Percentiles rank a stretch among this genome's conserved stretches.
Conservation (phyloP, 2,888 invertebrate genomes). For the Andricus quercusramuli region DNA sequence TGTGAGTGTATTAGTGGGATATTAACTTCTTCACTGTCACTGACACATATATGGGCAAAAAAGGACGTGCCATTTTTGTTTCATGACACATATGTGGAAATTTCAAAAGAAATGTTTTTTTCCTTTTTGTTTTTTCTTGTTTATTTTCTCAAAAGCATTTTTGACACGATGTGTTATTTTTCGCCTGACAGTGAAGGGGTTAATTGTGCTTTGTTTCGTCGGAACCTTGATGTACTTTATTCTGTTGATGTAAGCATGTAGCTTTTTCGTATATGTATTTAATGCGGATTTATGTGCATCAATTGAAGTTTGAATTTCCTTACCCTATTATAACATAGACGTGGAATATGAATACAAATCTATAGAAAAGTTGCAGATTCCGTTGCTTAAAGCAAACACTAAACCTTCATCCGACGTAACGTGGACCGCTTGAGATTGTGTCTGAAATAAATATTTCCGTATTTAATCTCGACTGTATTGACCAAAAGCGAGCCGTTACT, state of each 20-base stretch:
- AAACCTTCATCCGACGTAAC: neutral
- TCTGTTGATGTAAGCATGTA: no score
- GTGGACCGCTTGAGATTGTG: neutral
- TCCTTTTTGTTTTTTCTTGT: no score
- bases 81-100: no score
- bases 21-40: neutral
- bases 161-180: no score
- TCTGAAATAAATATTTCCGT: neutral
- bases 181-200: no score
- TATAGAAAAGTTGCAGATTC: neutral
- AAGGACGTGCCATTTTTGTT: no score
- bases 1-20: neutral
- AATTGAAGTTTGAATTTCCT: neutral
- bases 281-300: neutral
- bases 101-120: no score
- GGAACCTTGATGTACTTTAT: no score
- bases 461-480: neutral
- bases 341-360: neutral
- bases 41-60: no score
- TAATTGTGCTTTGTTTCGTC: neutral
- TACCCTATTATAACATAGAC: neutral
- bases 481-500: conserved; percentile 17
- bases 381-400: neutral
- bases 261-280: no score
- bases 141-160: no score